phyloP scores from a whole-genome alignment of 2,888 invertebrate genomes.

The Chrysotoxum bicinctum region DNA sequence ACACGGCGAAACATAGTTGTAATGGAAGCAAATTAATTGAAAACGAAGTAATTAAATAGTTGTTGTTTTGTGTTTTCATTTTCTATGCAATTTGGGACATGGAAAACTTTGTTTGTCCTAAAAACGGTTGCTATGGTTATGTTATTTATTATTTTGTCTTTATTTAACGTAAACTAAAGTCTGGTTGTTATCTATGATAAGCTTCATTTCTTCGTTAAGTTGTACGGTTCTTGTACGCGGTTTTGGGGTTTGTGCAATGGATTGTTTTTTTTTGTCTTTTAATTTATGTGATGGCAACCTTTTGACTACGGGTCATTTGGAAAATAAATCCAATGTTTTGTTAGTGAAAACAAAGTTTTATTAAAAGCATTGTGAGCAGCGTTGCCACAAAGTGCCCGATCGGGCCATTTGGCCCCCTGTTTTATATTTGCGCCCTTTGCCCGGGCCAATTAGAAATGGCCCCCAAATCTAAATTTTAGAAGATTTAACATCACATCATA shows the following conservation, averaged over 20 bases:
- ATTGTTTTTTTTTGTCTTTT: too few relatives aligned
- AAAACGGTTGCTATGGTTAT: conserved; percentile 73
- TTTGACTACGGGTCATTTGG: background rate
- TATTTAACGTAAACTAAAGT: too few relatives aligned
- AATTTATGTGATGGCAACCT: background rate
- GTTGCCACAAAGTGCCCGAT: too few relatives aligned
- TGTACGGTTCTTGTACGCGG: background rate
- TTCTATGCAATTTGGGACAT: conserved; percentile 28
- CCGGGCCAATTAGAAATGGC: too few relatives aligned
- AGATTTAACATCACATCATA: too few relatives aligned
- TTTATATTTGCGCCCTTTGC: too few relatives aligned
- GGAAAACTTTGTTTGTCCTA: conserved; percentile 37
- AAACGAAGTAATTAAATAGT: background rate
- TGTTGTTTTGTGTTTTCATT: conserved; percentile 14
- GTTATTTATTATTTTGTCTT: background rate
- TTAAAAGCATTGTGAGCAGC: too few relatives aligned
- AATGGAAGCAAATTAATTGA: background rate
- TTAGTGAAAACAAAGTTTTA: background rate
- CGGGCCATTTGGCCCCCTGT: too few relatives aligned
- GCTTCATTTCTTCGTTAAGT: background rate
- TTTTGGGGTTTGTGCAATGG: background rate
- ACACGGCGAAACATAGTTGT: conserved; percentile 79
- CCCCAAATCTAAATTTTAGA: too few relatives aligned
- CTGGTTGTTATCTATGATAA: background rate
- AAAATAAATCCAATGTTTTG: background rate